Percentiles rank a stretch among this genome's conserved stretches.
phyloP scores from a whole-genome alignment of 2,888 invertebrate genomes.

The Pristionchus arcanus region DNA sequence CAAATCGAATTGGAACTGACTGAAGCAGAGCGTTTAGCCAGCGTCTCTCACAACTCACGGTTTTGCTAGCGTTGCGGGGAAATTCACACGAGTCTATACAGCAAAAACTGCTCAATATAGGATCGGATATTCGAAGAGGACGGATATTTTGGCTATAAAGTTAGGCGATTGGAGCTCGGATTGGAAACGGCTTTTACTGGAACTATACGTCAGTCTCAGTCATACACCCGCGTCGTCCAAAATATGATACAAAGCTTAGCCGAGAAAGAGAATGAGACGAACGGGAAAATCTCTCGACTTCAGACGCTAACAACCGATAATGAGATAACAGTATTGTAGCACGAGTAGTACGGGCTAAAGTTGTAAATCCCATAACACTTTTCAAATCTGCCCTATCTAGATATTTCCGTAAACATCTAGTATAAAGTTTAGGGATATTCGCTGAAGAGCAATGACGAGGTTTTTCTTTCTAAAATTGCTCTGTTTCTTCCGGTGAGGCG shows the following conservation, averaged over 20 bases:
- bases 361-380: not conserved
- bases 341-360: not conserved
- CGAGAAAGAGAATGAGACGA: not conserved
- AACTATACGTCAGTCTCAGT: conserved; percentile 18
- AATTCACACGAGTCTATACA: not conserved
- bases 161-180: not conserved
- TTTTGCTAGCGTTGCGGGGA: not conserved
- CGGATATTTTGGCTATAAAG: not conserved
- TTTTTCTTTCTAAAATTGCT: not conserved
- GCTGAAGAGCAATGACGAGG: not conserved
- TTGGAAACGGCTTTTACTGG: not conserved
- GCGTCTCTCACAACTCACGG: not conserved
- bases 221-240: not conserved
- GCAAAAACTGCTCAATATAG: not conserved
- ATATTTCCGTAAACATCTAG: not conserved
- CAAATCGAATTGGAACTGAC: not conserved
- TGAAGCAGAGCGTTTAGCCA: not conserved
- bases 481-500: not conserved
- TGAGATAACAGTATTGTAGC: not conserved
- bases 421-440: not conserved
- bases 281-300: not conserved
- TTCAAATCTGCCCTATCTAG: not conserved
- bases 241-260: conserved; percentile 37
- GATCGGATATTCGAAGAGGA: not conserved
- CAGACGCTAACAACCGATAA: not conserved